A percentile compares a stretch with the other conserved stretches of the same genome.
Conservation (phyloP, 2,113 vertebrate species). For the Coptodon bakossiorum region DNA sequence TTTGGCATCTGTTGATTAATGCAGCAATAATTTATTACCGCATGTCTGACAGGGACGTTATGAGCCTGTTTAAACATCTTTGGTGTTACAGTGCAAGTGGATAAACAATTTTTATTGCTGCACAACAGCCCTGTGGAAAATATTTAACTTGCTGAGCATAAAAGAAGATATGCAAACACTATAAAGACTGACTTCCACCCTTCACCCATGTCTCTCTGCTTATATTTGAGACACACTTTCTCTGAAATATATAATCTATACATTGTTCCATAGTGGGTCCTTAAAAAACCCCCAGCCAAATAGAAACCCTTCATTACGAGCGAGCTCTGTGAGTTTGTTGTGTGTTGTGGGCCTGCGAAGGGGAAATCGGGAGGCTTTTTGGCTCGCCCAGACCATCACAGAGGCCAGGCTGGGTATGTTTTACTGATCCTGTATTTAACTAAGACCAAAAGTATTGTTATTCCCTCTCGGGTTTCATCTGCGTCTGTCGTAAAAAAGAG, state of each 20-base stretch:
- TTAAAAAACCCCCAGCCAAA: conserved; percentile 4
- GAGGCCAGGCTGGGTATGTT: conserved; percentile 15
- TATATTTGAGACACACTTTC: not conserved
- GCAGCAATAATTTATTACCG: not conserved
- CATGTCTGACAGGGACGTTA: not conserved
- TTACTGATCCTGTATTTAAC: conserved; percentile 56
- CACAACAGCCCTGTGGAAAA: not conserved
- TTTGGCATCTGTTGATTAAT: not conserved
- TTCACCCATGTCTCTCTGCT: not conserved
- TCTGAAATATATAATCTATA: conserved; percentile 19
- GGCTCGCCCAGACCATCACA: conserved; percentile 42
- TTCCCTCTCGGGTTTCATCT: conserved; percentile 46
- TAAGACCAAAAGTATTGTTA: conserved; percentile 67
- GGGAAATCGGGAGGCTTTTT: conserved; percentile 28
- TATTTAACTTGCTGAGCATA: not conserved
- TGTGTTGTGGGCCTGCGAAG: conserved; percentile 20
- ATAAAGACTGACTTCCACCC: not conserved
- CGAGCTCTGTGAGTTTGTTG: conserved; percentile 13
- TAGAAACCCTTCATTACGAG: conserved; percentile 48
- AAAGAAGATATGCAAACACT: not conserved
- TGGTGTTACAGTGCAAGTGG: not conserved
- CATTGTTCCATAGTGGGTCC: conserved; percentile 28
- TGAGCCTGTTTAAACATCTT: not conserved
- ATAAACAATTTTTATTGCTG: not conserved
- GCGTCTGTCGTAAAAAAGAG: not conserved